These are phyloP conservation scores for Bimastos eiseni DNA, from an alignment of 2,888 invertebrate genomes.

Conservation along the genomic window DNA sequence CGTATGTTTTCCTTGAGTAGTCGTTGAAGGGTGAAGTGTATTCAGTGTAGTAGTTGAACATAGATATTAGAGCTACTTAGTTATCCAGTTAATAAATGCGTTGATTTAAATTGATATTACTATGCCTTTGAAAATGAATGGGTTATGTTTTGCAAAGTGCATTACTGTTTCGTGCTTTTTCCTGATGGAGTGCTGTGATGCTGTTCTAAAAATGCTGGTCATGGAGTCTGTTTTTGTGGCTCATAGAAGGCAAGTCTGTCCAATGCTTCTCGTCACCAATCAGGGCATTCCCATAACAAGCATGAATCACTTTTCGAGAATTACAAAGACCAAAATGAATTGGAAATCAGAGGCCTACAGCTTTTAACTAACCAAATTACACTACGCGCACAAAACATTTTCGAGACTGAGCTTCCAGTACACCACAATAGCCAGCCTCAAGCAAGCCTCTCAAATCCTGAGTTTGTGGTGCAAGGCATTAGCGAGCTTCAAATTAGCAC, in stretches of 20 bases:
- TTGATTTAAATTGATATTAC: neutral
- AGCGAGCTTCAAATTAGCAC: neutral
- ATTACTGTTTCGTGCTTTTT: neutral
- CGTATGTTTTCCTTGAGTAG: neutral
- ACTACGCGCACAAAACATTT: neutral
- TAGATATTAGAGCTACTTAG: neutral
- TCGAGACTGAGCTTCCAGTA: neutral
- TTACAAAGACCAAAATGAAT: neutral
- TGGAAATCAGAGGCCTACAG: neutral
- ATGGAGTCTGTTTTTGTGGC: neutral
- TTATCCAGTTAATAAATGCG: neutral
- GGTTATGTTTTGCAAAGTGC: neutral
- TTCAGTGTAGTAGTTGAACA: neutral
- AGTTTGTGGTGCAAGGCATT: neutral
- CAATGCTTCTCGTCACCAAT: neutral
- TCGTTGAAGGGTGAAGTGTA: neutral
- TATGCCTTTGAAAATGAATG: neutral
- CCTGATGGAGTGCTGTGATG: neutral
- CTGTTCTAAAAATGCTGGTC: neutral
- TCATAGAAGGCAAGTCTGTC: neutral
- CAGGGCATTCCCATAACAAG: neutral
- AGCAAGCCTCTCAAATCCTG: neutral
- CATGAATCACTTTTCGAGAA: neutral
- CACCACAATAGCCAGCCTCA: neutral
- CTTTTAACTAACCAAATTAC: neutral